These are phyloP conservation scores for Poecile atricapillus DNA, from an alignment of 2,113 vertebrate genomes.

Conservation along the genomic window DNA sequence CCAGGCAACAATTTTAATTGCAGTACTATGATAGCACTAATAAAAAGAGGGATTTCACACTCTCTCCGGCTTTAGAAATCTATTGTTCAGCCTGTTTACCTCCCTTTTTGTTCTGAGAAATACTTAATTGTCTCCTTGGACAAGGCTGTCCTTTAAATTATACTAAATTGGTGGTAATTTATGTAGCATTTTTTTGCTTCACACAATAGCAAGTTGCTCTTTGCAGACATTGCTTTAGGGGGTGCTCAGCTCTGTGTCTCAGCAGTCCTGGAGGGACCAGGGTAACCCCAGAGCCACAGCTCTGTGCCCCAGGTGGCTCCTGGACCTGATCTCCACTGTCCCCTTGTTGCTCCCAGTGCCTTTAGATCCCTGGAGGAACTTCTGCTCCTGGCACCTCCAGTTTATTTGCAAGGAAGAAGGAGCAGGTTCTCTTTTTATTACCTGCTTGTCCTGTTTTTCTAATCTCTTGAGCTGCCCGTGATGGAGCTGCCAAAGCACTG, in stretches of 20 bases:
- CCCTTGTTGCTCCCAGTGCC: not conserved
- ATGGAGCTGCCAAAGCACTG: not conserved
- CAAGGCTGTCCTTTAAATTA: conserved; percentile 44
- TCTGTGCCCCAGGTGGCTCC: rapidly evolving
- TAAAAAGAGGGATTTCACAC: not conserved
- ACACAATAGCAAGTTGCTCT: not conserved
- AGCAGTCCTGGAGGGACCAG: not conserved
- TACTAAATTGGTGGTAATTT: conserved; percentile 31
- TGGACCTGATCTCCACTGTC: not conserved
- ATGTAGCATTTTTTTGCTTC: not conserved
- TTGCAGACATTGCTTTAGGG: not conserved
- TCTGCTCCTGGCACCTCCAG: not conserved
- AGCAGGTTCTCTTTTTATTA: not conserved
- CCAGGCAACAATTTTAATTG: not conserved
- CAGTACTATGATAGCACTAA: not conserved
- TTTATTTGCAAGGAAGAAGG: not conserved
- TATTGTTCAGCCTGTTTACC: conserved; percentile 26
- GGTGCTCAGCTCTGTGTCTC: not conserved
- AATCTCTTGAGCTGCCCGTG: rapidly evolving
- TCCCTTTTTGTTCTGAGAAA: conserved; percentile 7
- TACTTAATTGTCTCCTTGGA: conserved; percentile 40
- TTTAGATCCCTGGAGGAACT: not conserved
- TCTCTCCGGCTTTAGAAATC: not conserved
- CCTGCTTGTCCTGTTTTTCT: not conserved
- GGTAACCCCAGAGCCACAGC: not conserved